phyloP scores from a whole-genome alignment of 1,140 invertebrate species.

The Limonius californicus region DNA sequence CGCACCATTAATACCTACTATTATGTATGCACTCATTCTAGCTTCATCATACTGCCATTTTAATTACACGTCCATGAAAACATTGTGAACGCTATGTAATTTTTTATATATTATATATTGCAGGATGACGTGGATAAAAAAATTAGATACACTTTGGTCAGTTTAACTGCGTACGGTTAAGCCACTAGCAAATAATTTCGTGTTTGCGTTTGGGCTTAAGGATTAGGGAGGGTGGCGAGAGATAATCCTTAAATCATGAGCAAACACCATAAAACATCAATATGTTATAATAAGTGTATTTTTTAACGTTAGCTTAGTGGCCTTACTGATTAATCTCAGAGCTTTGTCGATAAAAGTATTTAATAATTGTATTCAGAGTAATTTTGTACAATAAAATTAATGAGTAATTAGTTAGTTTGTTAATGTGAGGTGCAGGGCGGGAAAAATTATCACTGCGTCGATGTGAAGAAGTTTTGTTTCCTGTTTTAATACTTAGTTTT shows the following conservation, averaged over 20 bases:
- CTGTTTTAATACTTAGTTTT: not conserved
- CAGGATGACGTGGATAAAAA: constrained; percentile 42
- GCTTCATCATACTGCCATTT: constrained; percentile 36
- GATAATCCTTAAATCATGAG: constrained; percentile 2
- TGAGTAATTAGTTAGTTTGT: constrained; percentile 1
- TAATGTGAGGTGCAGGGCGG: too few relatives aligned
- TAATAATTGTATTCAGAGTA: not conserved
- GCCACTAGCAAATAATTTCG: constrained; percentile 8
- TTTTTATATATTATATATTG: constrained; percentile 25
- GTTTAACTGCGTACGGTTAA: constrained; percentile 41
- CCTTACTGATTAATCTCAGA: constrained; percentile 30
- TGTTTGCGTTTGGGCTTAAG: not conserved
- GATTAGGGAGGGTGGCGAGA: not conserved
- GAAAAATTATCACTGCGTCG: too few relatives aligned
- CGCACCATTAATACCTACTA: constrained; percentile 8
- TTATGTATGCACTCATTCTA: not conserved
- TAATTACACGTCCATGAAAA: constrained; percentile 1
- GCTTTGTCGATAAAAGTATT: constrained; percentile 18
- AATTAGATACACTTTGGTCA: constrained; percentile 42
- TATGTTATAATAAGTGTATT: constrained; percentile 8
- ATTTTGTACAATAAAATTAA: not conserved
- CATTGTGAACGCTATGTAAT: not conserved
- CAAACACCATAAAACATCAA: not conserved
- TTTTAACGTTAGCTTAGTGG: constrained; percentile 26
- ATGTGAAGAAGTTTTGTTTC: not conserved